Evolutionary conservation across 2,113 vertebrate species (phyloP), one percentile per base, ranked within the genome.

Genomic region (Thryonomys swinderianus): DNA sequence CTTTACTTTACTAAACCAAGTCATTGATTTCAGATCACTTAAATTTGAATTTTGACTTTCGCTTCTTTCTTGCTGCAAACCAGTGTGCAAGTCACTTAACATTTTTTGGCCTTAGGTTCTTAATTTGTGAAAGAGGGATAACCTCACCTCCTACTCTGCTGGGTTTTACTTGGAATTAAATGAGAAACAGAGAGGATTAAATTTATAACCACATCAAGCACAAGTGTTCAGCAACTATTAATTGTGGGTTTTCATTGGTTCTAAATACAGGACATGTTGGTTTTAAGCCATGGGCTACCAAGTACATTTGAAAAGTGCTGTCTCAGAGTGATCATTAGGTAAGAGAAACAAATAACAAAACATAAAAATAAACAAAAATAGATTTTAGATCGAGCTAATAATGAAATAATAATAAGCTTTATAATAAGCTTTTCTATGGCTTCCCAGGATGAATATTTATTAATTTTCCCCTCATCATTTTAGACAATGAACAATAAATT

Each of bases 341-440:
- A 92, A 80, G 59, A 92, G 55, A 93, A 79, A 85, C 7, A 82
- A 84, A 90, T 37, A 16, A 67, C 73, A n/a, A 93, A 61, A 11
- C 76, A 84, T 45, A 96, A 93, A 95, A 91, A 73, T 71, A 71
- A 85, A 10, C 21, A 87, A 62, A 78, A 89, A 89, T 51, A 81
- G 21, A 88, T 59, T 80, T 92, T 92, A 67, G 21, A 80, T 37
- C n/a, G 84, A 90, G 1, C 2, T 62, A 83, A 85, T 55, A 88
- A 88, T 4, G 8, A 30, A 2, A 5, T 81, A n/a, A n/a, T n/a
- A n/a, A n/a, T n/a, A n/a, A n/a, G 32, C 84, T 93, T 85, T 83
- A 74, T 61, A 95, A 74, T 69, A 84, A 95, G 51, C 5, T 69
- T 91, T 95, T 59, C 25, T 30, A 0, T 90, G 25, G 37, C 27